Evolutionary conservation across 2,113 vertebrate genomes (phyloP).

Genomic region (Indicator indicator): DNA sequence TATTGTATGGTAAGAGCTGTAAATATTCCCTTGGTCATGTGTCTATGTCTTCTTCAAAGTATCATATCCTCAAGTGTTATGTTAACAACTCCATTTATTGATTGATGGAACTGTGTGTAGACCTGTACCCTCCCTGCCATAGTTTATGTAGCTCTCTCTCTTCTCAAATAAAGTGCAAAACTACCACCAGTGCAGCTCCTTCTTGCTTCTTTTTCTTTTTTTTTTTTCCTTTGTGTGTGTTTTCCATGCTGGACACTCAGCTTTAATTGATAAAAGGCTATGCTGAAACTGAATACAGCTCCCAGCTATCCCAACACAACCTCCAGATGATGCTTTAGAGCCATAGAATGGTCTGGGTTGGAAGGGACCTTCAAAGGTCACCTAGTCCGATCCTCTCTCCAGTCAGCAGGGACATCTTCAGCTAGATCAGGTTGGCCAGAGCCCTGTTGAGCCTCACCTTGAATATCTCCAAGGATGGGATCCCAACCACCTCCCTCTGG

Average conservation of each 20-base stretch:
- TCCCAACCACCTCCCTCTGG: too few species aligned
- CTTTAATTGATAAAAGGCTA: background rate
- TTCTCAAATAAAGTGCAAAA: conserved; percentile 87
- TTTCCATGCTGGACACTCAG: background rate
- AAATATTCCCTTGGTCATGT: conserved; percentile 80
- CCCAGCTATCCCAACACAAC: background rate
- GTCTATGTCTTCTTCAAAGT: conserved; percentile 78
- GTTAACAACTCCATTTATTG: conserved; percentile 82
- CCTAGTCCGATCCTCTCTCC: too few species aligned
- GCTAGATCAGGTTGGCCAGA: too few species aligned
- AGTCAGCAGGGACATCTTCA: too few species aligned
- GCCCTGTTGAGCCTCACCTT: too few species aligned
- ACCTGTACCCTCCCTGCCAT: conserved; percentile 81
- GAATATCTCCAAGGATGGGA: too few species aligned
- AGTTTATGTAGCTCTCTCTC: conserved; percentile 83
- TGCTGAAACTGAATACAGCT: background rate
- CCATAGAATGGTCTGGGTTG: too few species aligned
- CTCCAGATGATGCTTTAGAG: background rate
- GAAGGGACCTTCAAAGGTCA: too few species aligned
- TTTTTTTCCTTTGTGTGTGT: background rate
- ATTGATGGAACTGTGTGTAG: conserved; percentile 78
- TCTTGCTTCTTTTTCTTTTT: background rate
- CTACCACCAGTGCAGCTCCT: conserved; percentile 4
- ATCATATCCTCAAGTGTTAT: conserved; percentile 79
- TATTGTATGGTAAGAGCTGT: conserved; percentile 80